Evolutionary conservation across 2,113 vertebrate species (phyloP), one percentile per base, ranked within the genome.

Genomic region (Noctilio leporinus): DNA sequence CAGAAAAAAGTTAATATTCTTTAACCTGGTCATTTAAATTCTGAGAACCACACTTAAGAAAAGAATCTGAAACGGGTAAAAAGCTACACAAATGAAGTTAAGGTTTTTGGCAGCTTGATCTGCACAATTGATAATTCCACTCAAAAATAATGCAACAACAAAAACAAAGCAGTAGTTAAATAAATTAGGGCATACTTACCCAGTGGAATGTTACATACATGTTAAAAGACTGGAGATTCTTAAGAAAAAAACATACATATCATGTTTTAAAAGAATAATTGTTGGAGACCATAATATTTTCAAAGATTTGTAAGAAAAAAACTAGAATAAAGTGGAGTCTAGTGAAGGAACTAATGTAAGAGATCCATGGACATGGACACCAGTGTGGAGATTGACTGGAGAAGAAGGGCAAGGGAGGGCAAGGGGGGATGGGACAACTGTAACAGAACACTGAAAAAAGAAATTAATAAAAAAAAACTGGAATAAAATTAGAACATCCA

Each of bases 41-140:
- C 69, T 92, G 49, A 94, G 53, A 67, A 49, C 45, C 30, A 86
- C 75, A 96, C 24, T 57, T 81, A 91, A 93, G 30, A 92, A 92
- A 89, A 85, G 53, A 77, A 87, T 78, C 12, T 28, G 87, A 96
- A 92, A 57, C 87, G 81, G 45, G 16, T 62, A 73, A 78, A 80
- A 90, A 93, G 35, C 7, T 70, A 87, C 53, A 43, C 4, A 35
- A 94, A 84, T 38, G 8, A 81, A 62, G 12, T 51, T 53, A 33
- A 40, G 17, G 47, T 55, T 76, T 77, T 53, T 38, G 40, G 19
- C 38, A 70, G 12, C 35, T 38, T 95, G 38, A 89, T 57, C 49
- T 86, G 35, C 55, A 43, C 75, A 55, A 75, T 2, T 84, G 45
- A 84, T 84, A 75, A 84, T 35, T 45, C 40, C n/a, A 45, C 51